Conservation (phyloP, 2,113 vertebrate genomes). For the Tapirus terrestris region DNA sequence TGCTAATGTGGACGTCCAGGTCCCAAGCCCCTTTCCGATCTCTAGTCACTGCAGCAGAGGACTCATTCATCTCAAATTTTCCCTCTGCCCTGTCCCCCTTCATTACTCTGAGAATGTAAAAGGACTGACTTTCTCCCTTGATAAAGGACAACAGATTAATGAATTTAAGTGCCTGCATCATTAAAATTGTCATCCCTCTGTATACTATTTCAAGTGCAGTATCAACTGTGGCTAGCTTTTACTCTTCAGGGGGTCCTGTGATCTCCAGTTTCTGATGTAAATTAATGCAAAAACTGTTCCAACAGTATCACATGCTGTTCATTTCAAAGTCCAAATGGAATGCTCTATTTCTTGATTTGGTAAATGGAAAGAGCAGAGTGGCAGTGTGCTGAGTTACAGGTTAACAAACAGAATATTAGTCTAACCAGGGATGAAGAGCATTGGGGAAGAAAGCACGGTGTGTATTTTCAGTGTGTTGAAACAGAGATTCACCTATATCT, state of each 20-base stretch:
- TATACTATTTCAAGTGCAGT: constrained; percentile 76
- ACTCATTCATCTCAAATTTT: neutral
- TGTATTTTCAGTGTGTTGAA: neutral
- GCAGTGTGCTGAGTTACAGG: constrained; percentile 32
- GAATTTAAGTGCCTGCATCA: constrained; percentile 77
- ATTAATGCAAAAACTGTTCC: constrained; percentile 84
- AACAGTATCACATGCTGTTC: constrained; percentile 72
- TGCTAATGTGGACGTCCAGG: neutral
- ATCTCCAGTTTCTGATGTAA: constrained; percentile 82
- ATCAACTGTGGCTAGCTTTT: constrained; percentile 78
- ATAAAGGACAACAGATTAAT: constrained; percentile 82
- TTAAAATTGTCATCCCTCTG: constrained; percentile 70
- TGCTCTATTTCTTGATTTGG: constrained; percentile 71
- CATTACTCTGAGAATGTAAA: constrained; percentile 63
- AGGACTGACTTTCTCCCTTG: constrained; percentile 64
- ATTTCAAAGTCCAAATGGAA: constrained; percentile 72
- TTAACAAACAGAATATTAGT: constrained; percentile 57
- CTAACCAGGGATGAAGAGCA: neutral
- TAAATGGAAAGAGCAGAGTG: constrained; percentile 59
- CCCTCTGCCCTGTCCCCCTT: neutral
- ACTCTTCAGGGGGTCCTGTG: constrained; percentile 78
- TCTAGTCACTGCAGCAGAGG: neutral
- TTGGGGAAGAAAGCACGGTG: neutral
- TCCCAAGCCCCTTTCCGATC: neutral
- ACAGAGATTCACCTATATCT: neutral